Base-by-base conservation (phyloP, 2,113 vertebrate genomes). In the Megaceryle maxima region DNA sequence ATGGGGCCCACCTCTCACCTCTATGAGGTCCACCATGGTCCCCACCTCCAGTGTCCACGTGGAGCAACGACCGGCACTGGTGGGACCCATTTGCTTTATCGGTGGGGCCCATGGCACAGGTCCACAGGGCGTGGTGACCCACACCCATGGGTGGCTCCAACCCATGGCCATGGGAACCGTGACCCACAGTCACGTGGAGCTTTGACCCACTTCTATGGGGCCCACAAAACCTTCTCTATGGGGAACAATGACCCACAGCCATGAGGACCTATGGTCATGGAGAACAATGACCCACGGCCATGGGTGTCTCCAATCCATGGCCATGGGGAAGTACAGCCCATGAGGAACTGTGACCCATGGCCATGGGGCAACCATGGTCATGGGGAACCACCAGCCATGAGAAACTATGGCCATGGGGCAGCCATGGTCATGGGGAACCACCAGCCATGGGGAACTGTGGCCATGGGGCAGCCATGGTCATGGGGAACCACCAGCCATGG, bases 1-100 rank as follows among this genome's bases (percentile, higher is more conserved):
- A 3, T 51, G 68, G 46, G 31, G 1, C 28, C 43, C 79, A 25
- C 66, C 35, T 2, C 67, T 18, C 1, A 0, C 2, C 0, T 48
- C 80, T 19, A 1, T 24, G 56, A 48, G 59, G 5, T 28, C 60
- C 53, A 48, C 64, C 31, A 1, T 24, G 56, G 76, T 35, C 2
- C 44, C 76, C 51, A 46, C 64, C 24, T 7, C 59, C 48, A 22
- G 1, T 16, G 18, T 46, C 46, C 46, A 17, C 37, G 50, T 35
- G 19, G 46, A 19, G 18, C 55, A 9, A 9, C 0, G 26, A 35
- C 64, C 50, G 1, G 2, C 3, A 1, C 18, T 77, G 31, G 43
- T 10, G 66, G 75, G 66, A 20, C 69, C 87, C 76, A 57, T 64
- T 73, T 82, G 53, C 78, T 72, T 66, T 35, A 33, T 28, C 43